Evolutionary conservation across 1,140 invertebrate species (phyloP).

Genomic region (Euwallacea fornicatus): DNA sequence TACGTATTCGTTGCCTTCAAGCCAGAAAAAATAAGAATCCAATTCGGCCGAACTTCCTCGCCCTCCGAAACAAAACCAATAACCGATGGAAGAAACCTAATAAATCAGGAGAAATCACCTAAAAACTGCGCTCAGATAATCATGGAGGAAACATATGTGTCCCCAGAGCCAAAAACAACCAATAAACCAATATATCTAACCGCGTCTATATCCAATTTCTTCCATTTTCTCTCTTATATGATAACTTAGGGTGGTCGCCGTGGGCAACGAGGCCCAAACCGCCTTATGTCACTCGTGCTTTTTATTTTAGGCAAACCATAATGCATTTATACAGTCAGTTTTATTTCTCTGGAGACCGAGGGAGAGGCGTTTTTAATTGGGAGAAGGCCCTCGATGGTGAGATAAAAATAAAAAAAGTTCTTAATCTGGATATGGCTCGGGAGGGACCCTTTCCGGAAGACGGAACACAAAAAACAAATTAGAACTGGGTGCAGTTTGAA

Average conservation of each 20-base stretch:
- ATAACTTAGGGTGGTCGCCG: constrained; percentile 28
- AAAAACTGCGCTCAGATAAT: constrained; percentile 26
- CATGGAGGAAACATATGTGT: constrained; percentile 22
- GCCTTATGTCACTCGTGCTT: constrained; percentile 32
- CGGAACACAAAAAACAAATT: constrained; percentile 27
- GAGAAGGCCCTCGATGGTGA: constrained; percentile 23
- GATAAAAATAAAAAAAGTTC: constrained; percentile 38
- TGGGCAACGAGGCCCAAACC: constrained; percentile 10
- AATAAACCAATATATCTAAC: constrained; percentile 29
- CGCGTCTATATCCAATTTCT: constrained; percentile 35
- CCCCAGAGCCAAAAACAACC: constrained; percentile 18
- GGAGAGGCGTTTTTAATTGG: constrained; percentile 30
- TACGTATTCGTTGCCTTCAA: too few relatives aligned
- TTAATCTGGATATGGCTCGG: constrained; percentile 24
- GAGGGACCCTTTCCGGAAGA: constrained; percentile 27
- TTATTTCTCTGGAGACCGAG: constrained; percentile 35
- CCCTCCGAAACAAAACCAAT: background rate
- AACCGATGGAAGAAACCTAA: background rate
- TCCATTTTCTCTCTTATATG: constrained; percentile 24
- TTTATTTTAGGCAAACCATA: constrained; percentile 36
- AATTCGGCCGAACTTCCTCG: background rate
- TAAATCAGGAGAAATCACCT: constrained; percentile 17
- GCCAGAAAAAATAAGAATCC: background rate
- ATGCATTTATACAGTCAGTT: constrained; percentile 37
- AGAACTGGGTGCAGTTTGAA: constrained; percentile 13